A percentile compares a stretch with the other conserved stretches of the same genome.
These are phyloP conservation scores for Oreotrochilus melanogaster DNA, from an alignment of 2,113 vertebrate species.

Conservation along the genomic window DNA sequence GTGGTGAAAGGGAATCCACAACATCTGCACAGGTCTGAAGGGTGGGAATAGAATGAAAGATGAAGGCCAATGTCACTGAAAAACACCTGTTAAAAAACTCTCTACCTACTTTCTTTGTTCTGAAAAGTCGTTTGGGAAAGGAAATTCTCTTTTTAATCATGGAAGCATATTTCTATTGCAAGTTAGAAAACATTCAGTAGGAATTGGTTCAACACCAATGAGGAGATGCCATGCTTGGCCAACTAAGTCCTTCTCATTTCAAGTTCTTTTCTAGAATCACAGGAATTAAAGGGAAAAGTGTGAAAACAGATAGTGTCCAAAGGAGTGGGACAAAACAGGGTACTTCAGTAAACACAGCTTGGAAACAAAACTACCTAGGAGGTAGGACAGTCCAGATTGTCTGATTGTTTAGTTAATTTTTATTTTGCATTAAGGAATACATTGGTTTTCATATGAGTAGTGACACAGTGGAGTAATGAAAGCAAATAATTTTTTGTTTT, in stretches of 20 bases:
- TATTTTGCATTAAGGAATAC: not conserved
- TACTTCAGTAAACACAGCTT: not conserved
- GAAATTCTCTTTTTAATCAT: not conserved
- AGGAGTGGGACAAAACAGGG: not conserved
- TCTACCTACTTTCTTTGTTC: not conserved
- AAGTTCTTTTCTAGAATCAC: not conserved
- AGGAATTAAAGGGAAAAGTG: not conserved
- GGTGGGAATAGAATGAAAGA: not conserved
- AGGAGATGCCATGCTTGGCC: not conserved
- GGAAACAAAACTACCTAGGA: not conserved
- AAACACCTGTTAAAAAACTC: not conserved
- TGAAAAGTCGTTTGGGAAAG: not conserved
- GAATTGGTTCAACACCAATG: not conserved
- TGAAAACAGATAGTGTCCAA: not conserved
- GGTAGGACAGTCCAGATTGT: not conserved
- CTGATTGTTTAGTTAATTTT: not conserved
- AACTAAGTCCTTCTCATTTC: not conserved
- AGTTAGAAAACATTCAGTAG: not conserved
- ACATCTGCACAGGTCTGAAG: constrained; percentile 36
- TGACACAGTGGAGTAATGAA: not conserved
- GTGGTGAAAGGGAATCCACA: not conserved
- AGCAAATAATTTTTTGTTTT: not conserved
- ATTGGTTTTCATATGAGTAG: not conserved
- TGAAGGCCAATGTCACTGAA: not conserved
- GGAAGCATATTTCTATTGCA: not conserved